A percentile compares a stretch with the other conserved stretches of the same genome.
Evolutionary conservation across 2,888 invertebrate genomes (phyloP).

Genomic region (Leptogaster cylindrica): DNA sequence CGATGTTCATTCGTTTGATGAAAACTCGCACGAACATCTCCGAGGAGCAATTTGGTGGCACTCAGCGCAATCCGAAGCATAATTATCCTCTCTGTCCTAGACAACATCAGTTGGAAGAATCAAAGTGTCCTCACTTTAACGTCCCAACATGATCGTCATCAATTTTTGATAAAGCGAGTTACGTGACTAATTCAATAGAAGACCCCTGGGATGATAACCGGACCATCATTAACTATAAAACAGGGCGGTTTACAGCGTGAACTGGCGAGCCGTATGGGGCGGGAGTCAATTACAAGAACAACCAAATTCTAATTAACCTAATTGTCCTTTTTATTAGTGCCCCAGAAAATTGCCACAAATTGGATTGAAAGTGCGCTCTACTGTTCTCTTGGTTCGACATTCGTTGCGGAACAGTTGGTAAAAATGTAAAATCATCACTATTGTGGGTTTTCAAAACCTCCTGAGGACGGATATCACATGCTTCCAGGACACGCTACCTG

Average conservation of each 20-base stretch:
- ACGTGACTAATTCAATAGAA: conserved; percentile 39
- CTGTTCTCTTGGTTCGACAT: neutral
- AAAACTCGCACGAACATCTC: conserved; percentile 39
- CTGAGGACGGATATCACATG: conserved; percentile 29
- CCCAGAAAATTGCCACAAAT: conserved; percentile 37
- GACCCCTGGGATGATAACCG: conserved; percentile 36
- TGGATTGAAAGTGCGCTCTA: conserved; percentile 36
- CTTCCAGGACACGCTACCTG: conserved; percentile 4
- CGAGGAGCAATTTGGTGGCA: conserved; percentile 29
- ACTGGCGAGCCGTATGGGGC: neutral
- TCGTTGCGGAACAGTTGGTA: conserved; percentile 28
- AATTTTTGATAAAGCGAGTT: conserved; percentile 41
- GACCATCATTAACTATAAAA: conserved; percentile 38
- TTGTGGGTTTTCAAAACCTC: conserved; percentile 2
- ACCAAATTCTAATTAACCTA: conserved; percentile 41
- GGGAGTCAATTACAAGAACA: conserved; percentile 34
- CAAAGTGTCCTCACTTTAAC: conserved; percentile 42
- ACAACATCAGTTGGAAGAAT: conserved; percentile 17
- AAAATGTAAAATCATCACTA: conserved; percentile 20
- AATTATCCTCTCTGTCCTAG: neutral
- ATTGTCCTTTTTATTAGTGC: conserved; percentile 40
- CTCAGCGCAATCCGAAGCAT: too few relatives aligned
- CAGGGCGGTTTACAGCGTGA: conserved; percentile 15
- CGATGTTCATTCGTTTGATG: conserved; percentile 37
- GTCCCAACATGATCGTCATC: conserved; percentile 40